Conservation (phyloP, 2,797 vertebrate genomes). For the Premnoplex brunnescens region DNA sequence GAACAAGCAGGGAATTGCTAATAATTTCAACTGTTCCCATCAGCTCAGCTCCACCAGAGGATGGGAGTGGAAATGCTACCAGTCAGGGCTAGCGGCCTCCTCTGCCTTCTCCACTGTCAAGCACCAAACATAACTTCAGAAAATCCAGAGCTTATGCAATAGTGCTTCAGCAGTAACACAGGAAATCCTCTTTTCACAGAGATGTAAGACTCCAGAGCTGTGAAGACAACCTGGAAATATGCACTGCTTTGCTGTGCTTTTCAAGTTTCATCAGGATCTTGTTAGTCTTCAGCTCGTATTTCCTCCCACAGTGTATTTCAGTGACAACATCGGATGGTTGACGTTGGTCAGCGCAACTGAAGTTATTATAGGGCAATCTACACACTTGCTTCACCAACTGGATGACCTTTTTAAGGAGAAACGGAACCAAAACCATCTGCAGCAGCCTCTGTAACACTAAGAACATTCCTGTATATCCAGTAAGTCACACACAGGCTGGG, state of each 20-base stretch:
- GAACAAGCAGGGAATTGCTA: background rate
- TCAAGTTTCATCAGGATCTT: background rate
- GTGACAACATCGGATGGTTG: background rate
- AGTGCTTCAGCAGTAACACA: background rate
- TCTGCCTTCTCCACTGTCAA: background rate
- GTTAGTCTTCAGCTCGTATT: background rate
- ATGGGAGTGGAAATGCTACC: background rate
- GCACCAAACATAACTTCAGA: background rate
- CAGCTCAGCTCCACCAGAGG: background rate
- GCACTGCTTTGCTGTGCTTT: background rate
- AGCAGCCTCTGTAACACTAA: background rate
- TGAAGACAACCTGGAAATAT: accelerated
- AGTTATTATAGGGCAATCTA: background rate
- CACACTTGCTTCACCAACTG: background rate
- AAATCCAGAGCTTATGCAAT: background rate
- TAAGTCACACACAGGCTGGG: background rate
- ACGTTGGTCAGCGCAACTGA: accelerated
- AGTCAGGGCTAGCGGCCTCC: background rate
- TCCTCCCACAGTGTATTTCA: background rate
- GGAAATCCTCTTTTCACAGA: background rate
- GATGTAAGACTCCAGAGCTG: background rate
- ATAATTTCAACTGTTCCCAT: background rate
- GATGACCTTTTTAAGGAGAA: background rate
- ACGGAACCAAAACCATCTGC: background rate
- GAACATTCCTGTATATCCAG: background rate